Conservation (phyloP, 2,797 vertebrate genomes). For the Liasis olivaceus region DNA sequence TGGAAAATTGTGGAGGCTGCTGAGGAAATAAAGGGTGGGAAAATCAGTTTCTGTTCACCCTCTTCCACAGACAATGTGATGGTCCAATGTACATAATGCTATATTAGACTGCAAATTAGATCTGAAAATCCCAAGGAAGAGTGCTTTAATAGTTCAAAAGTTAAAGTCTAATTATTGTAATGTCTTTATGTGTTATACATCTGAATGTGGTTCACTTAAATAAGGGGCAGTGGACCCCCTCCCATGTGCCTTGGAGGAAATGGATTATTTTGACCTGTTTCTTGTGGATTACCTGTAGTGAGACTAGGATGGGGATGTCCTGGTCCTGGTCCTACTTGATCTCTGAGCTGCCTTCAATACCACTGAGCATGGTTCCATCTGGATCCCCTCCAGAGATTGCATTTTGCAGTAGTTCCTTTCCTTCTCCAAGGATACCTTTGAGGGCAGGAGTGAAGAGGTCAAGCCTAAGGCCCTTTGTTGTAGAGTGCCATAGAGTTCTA, state of each 20-base stretch:
- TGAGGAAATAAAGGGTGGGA: neutral
- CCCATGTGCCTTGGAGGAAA: neutral
- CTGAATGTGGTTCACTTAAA: neutral
- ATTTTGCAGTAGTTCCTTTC: neutral
- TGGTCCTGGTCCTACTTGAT: neutral
- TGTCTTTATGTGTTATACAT: neutral
- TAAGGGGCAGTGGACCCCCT: neutral
- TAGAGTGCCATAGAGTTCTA: neutral
- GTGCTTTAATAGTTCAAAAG: neutral
- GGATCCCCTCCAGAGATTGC: neutral
- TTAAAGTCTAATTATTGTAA: neutral
- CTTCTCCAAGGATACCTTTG: neutral
- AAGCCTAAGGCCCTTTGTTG: neutral
- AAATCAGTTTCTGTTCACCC: neutral
- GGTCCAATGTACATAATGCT: neutral
- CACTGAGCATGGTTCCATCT: neutral
- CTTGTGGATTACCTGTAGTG: neutral
- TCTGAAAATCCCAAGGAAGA: neutral
- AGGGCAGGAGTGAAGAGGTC: neutral
- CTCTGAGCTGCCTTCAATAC: neutral
- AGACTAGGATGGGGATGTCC: neutral
- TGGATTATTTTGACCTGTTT: neutral
- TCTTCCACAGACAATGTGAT: too few relatives aligned
- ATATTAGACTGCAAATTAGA: neutral
- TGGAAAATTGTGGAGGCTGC: neutral